Percentiles rank a stretch among this genome's conserved stretches.
These are phyloP conservation scores for Ancistrus triradiatus DNA, from an alignment of 2,113 vertebrate genomes.

Conservation along the genomic window DNA sequence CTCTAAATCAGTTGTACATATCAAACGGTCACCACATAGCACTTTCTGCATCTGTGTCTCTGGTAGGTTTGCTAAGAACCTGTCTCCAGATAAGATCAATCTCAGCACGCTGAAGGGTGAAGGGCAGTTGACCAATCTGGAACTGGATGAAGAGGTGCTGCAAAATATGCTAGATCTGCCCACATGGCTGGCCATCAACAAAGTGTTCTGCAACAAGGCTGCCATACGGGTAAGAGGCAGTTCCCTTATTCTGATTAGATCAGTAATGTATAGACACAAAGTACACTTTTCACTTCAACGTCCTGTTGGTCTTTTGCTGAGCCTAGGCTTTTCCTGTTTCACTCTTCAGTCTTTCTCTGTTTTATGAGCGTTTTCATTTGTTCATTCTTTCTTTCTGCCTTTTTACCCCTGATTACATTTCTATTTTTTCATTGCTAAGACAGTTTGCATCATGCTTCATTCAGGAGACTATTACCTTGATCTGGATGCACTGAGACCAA, in stretches of 20 bases:
- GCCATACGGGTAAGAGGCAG: slow-evolving; percentile 83
- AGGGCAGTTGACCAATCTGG: slow-evolving; percentile 95
- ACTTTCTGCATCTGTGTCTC: neutral
- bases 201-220: slow-evolving; percentile 95
- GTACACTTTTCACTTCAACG: neutral
- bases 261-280: too few species aligned
- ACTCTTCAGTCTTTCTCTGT: neutral
- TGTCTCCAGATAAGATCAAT: slow-evolving; percentile 98
- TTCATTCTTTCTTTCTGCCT: neutral
- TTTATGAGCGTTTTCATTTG: too few species aligned
- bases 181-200: slow-evolving; percentile 97
- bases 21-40: neutral
- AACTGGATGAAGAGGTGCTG: slow-evolving; percentile 95
- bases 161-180: slow-evolving; percentile 98
- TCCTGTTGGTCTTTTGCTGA: neutral
- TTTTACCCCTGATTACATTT: neutral
- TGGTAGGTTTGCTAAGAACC: slow-evolving; percentile 94
- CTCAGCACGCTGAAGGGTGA: slow-evolving; percentile 95
- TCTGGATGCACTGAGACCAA: too few species aligned
- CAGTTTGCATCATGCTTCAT: neutral
- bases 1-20: too few species aligned
- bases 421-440: neutral
- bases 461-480: too few species aligned
- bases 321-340: neutral
- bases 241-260: neutral